Evolutionary conservation across 53 echinoderm and acorn worm species (phyloP), one percentile per base, ranked within the genome.

Genomic region (Mesocentrotus franciscanus): DNA sequence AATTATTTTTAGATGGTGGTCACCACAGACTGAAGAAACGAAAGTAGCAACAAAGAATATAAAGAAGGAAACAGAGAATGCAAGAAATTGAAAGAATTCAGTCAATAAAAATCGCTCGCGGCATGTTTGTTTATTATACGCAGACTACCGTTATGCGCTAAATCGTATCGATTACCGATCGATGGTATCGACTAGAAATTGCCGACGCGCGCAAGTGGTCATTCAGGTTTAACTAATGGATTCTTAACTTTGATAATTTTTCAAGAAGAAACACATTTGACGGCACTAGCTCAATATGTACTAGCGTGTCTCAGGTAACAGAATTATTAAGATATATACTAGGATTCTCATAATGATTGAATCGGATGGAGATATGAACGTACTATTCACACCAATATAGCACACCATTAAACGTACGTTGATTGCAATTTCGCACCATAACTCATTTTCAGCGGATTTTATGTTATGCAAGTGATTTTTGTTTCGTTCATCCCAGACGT

Each of bases 71-170:
- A 36, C 18, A 81, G 18, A 39, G 42, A 11, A 17, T 81, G 17
- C 36, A 18, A 81, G 18, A 81, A 39, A 27, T 42, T 18, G 16
- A 81, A 81, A 36, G 81, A 81, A 81, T 81, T 42, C 42, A 42
- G 15, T 81, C 81, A 81, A 81, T 81, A 42, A 20, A 36, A 81
- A 42, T 81, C 81, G 81, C 81, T 81, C 18, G 15, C 81, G 81
- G 81, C 81, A 42, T 81, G 81, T 81, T 81, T 81, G 81, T 81
- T 81, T 81, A 81, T 81, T 81, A 81, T 81, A 81, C 81, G 42
- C 81, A 20, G 81, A 42, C 81, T 39, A 81, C 42, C 42, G 42
- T 81, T 81, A 81, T 81, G 81, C 36, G 81, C 29, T 39, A 81
- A 81, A 20, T 81, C 81, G 42, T 81, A 81, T 81, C 81, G 81